Conservation (phyloP, 2,888 invertebrate genomes). For the Axea sp. region DNA sequence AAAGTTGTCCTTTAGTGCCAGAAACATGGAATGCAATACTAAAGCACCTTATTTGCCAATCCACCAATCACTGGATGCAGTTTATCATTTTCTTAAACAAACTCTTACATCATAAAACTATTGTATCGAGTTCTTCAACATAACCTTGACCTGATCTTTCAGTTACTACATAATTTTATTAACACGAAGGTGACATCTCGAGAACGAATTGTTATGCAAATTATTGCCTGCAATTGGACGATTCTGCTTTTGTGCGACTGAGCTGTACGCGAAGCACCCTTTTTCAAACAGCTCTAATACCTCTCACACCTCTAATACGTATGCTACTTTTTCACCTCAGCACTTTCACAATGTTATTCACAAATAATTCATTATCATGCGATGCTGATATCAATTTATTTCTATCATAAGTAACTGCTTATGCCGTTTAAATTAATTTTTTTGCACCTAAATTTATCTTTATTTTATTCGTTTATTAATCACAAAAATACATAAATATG, state of each 20-base stretch:
- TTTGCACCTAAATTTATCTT: too few relatives aligned
- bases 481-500: too few relatives aligned
- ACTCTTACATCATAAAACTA: slow-evolving; percentile 35
- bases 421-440: too few relatives aligned
- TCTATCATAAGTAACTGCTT: too few relatives aligned
- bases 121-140: slow-evolving; percentile 27
- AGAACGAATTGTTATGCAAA: slow-evolving; percentile 61
- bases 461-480: too few relatives aligned
- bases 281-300: slow-evolving; percentile 23
- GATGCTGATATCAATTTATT: too few relatives aligned
- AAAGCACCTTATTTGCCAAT: slow-evolving; percentile 20
- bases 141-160: slow-evolving; percentile 62
- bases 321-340: too few relatives aligned
- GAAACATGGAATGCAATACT: too few relatives aligned
- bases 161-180: slow-evolving; percentile 50
- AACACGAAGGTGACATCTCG: slow-evolving; percentile 57
- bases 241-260: slow-evolving; percentile 54
- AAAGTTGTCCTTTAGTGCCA: too few relatives aligned
- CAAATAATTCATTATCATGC: too few relatives aligned
- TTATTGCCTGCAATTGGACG: slow-evolving; percentile 57
- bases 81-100: slow-evolving; percentile 36
- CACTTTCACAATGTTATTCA: too few relatives aligned
- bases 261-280: slow-evolving; percentile 16
- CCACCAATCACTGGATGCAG: slow-evolving; percentile 9
- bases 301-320: slow-evolving; percentile 34